Evolutionary conservation across 2,113 vertebrate species (phyloP).

Genomic region (Apaloderma vittatum): DNA sequence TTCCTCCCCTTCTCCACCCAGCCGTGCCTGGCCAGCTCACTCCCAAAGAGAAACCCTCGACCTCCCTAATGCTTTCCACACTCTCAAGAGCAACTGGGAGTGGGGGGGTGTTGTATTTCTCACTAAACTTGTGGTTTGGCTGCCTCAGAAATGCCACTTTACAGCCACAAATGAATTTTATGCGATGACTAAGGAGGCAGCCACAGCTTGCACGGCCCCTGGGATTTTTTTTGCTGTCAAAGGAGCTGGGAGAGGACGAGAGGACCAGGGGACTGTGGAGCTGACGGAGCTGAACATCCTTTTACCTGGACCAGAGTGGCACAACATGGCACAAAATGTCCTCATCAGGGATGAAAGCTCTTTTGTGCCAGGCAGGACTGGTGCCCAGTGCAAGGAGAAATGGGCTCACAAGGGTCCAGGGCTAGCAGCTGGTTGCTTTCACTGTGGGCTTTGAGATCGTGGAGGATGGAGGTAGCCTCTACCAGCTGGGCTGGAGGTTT

Average conservation of each 20-base stretch:
- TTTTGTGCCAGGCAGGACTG: neutral
- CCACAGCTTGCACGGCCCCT: neutral
- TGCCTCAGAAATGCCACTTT: neutral
- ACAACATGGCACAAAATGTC: accelerated
- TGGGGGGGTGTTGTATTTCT: neutral
- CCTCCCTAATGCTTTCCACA: accelerated
- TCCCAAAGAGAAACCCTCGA: neutral
- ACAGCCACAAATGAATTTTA: neutral
- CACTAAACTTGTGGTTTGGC: neutral
- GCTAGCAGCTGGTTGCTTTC: neutral
- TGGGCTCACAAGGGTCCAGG: accelerated
- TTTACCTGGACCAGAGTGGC: neutral
- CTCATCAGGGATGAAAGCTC: accelerated
- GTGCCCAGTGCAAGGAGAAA: neutral
- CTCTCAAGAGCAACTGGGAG: neutral
- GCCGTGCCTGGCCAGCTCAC: accelerated
- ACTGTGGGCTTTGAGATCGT: accelerated
- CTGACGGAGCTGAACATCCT: neutral
- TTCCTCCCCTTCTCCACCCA: neutral
- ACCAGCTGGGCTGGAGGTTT: neutral
- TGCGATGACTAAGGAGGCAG: neutral
- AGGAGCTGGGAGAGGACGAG: neutral
- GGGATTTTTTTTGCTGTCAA: neutral
- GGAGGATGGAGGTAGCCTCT: neutral
- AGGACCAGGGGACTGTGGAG: accelerated